phyloP scores from a whole-genome alignment of 2,797 vertebrate species.

The Valencia hispanica region DNA sequence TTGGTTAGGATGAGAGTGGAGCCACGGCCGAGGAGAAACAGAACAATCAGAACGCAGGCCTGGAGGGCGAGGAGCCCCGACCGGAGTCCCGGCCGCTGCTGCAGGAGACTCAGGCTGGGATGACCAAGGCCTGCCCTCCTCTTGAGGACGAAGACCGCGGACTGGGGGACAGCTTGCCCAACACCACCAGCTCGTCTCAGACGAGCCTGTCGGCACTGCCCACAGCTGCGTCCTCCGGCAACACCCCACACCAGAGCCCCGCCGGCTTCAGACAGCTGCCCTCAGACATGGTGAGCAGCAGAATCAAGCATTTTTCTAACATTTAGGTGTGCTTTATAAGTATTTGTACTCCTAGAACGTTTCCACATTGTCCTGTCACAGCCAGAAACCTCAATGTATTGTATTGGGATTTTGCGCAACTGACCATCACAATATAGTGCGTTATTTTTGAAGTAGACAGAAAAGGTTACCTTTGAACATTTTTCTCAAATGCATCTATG shows the following conservation, averaged over 20 bases:
- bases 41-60: slow-evolving; percentile 77
- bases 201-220: slow-evolving; percentile 82
- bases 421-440: background rate
- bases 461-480: background rate
- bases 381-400: background rate
- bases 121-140: slow-evolving; percentile 74
- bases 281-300: slow-evolving; percentile 62
- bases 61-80: slow-evolving; percentile 77
- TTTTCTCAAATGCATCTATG: background rate
- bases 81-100: slow-evolving; percentile 79
- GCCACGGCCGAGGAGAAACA: slow-evolving; percentile 79
- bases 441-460: background rate
- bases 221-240: slow-evolving; percentile 60
- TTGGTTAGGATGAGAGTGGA: slow-evolving; percentile 66
- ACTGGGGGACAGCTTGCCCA: slow-evolving; percentile 84
- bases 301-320: background rate
- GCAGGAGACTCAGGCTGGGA: slow-evolving; percentile 77
- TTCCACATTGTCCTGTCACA: no score
- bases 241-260: slow-evolving; percentile 77
- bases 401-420: background rate
- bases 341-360: no score
- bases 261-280: slow-evolving; percentile 46
- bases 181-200: slow-evolving; percentile 85
- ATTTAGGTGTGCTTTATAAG: no score
- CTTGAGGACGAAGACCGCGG: slow-evolving; percentile 84